Base-by-base conservation (phyloP, 2,113 vertebrate genomes). In the Myrmecophaga tridactyla region DNA sequence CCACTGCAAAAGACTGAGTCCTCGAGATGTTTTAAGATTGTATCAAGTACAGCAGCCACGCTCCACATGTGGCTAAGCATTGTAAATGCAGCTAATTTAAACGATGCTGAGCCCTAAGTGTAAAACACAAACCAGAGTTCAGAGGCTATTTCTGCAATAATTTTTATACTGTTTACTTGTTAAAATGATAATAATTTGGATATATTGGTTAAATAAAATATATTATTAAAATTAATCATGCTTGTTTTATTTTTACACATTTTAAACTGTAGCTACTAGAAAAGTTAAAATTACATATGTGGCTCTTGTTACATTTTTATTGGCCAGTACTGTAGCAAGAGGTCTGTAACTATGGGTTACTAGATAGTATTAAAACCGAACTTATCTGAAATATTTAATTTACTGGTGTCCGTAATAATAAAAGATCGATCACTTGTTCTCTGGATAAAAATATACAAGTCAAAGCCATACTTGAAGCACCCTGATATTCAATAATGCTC, bases 381-480 rank as follows among this genome's bases (percentile, higher is more conserved):
- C 92, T 65, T 94, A 86, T 78, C 36, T 67, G 23, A 94, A 94
- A 81, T 80, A 92, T 82, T 94, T 69, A 34, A 88, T 91, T 94
- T 73, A 88, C 46, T 76, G 43, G 4, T 34, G 6, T 75, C 53
- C 92, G 13, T 60, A 92, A 90, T 72, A 92, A 90, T 85, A 72
- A 92, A 92, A 70, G 78, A 63, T 3, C 8, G 86, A 90, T 65
- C 62, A 34, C 13, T 84, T 85, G 20, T 93, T 89, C 46, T 84
- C 60, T 96, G 39, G 23, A 80, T 83, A 67, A 90, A 95, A 90
- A 86, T 69, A 76, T 12, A 36, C 58, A 81, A 43, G n/a, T 85
- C 7, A 78, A 92, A 86, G 21, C 9, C 48, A 58, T 34, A 62
- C 48, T 39, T 53, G 46, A 94, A 80, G 14, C 15, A 41, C 2